phyloP scores from a whole-genome alignment of 2,797 vertebrate species.

The Enteromius thamalakanensis region DNA sequence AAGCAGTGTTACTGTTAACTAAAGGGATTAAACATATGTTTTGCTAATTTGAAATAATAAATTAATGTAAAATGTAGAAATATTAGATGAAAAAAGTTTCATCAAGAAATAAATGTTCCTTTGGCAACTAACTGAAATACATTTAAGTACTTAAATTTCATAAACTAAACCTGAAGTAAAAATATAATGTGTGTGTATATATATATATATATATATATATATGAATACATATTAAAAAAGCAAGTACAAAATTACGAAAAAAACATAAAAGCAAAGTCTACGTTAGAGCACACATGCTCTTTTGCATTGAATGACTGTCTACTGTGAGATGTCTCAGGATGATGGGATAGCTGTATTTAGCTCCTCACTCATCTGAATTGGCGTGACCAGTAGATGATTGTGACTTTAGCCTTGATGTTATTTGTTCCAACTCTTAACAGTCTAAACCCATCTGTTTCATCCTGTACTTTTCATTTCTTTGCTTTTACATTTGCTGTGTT shows the following conservation, averaged over 20 bases:
- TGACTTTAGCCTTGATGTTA: conserved; percentile 6
- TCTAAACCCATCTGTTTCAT: neutral
- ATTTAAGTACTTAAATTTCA: neutral
- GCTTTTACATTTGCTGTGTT: conserved; percentile 11
- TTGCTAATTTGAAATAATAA: neutral
- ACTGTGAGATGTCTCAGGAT: conserved; percentile 33
- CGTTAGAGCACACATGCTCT: neutral
- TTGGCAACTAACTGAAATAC: neutral
- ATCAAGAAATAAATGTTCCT: neutral
- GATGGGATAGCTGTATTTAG: conserved; percentile 37
- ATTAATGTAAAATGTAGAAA: neutral
- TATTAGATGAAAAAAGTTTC: neutral
- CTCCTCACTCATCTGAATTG: conserved; percentile 13
- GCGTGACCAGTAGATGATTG: neutral
- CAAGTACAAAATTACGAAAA: neutral
- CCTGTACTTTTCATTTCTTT: conserved; percentile 11
- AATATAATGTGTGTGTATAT: neutral
- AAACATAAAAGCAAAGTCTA: neutral
- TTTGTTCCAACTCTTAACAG: neutral
- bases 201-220: neutral
- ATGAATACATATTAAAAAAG: neutral
- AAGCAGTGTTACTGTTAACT: neutral
- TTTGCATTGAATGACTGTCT: conserved; percentile 25
- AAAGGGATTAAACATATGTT: neutral
- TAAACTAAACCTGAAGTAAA: neutral